Evolutionary conservation across 2,113 vertebrate species (phyloP).

Genomic region (Sula dactylatra): DNA sequence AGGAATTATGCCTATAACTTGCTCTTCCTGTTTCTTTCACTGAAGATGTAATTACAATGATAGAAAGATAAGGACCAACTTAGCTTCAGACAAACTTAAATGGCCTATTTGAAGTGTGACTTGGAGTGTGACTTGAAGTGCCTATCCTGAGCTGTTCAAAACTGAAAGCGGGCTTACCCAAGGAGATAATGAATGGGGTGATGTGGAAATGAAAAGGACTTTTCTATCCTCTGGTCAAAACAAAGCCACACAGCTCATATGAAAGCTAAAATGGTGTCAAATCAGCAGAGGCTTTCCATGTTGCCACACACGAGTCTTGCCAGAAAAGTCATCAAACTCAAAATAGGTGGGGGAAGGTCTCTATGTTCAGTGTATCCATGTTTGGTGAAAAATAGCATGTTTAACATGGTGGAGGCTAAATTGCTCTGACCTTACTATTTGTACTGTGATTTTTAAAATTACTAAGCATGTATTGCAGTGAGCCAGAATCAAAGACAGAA

Average conservation of each 20-base stretch:
- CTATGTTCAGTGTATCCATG: rapidly evolving
- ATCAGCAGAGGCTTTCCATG: background rate
- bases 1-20: background rate
- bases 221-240: background rate
- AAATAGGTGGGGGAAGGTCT: background rate
- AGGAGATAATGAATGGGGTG: background rate
- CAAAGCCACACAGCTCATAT: background rate
- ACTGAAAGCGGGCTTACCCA: background rate
- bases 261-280: background rate
- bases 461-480: background rate
- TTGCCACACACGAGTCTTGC: background rate
- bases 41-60: background rate
- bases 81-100: background rate
- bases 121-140: background rate
- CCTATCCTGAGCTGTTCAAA: background rate
- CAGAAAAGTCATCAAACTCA: background rate
- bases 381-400: background rate
- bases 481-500: background rate
- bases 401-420: background rate
- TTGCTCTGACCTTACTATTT: background rate
- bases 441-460: background rate
- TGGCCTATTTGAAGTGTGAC: background rate
- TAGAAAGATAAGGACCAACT: background rate
- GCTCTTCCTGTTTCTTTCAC: background rate
- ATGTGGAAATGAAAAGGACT: background rate